A percentile compares a stretch with the other conserved stretches of the same genome.
Evolutionary conservation across 1,140 invertebrate species (phyloP).

Genomic region (Dendrolimus kikuchii): DNA sequence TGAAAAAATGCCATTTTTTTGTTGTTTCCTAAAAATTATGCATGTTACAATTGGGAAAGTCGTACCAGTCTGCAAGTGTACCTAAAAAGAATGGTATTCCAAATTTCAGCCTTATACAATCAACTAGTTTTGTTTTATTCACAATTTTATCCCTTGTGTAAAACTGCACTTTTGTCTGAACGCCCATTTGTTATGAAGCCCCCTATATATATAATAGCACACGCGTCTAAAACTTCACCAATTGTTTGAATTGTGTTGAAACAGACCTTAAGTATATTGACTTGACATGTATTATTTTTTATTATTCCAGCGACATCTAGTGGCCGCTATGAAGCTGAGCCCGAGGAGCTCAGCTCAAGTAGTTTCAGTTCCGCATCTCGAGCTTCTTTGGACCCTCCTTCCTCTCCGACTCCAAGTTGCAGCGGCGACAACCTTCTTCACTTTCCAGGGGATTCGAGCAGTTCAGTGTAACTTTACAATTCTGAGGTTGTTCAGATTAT

Average conservation of each 20-base stretch:
- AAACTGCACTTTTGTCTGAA: no score
- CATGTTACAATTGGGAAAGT: no score
- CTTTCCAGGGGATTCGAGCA: constrained; percentile 82
- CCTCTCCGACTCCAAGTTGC: constrained; percentile 77
- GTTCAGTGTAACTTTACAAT: constrained; percentile 70
- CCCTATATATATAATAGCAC: no score
- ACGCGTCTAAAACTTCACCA: no score
- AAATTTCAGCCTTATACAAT: no score
- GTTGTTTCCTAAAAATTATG: no score
- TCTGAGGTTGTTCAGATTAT: background rate
- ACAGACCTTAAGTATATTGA: background rate
- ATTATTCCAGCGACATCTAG: constrained; percentile 33
- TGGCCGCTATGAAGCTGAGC: constrained; percentile 67
- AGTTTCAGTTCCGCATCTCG: constrained; percentile 86
- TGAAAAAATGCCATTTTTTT: no score
- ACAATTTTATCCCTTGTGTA: no score
- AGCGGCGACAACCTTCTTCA: constrained; percentile 83
- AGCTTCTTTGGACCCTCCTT: constrained; percentile 83
- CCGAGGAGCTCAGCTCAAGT: constrained; percentile 85
- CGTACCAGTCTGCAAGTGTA: no score
- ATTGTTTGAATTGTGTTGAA: background rate
- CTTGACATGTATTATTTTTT: constrained; percentile 3
- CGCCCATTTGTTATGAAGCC: no score
- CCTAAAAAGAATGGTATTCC: no score
- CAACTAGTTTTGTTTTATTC: no score